Percentiles rank a stretch among this genome's conserved stretches.
These are phyloP conservation scores for Cossypha heuglini DNA, from an alignment of 2,797 vertebrate species.

Conservation along the genomic window DNA sequence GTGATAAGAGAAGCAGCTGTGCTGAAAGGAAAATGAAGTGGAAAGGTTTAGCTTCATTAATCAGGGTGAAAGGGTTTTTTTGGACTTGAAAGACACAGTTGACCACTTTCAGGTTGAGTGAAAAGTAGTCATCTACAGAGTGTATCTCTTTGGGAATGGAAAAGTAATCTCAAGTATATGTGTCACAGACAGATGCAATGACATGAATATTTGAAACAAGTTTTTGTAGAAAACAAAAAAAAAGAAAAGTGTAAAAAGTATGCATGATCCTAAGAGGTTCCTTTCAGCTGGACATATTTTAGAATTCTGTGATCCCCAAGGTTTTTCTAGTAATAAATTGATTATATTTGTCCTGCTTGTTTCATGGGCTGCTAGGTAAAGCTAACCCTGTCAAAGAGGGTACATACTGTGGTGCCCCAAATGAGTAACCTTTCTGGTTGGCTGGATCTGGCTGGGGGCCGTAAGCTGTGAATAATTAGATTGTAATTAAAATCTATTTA, in stretches of 20 bases:
- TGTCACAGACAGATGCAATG: not conserved
- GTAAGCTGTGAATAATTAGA: slow-evolving; percentile 10
- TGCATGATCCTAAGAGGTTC: not conserved
- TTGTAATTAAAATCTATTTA: slow-evolving; percentile 33
- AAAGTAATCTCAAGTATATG: not conserved
- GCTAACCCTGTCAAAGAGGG: not conserved
- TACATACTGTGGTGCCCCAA: not conserved
- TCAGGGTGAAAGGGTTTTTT: not conserved
- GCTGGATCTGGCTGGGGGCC: not conserved
- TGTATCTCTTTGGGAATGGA: not conserved
- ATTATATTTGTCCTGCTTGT: not conserved
- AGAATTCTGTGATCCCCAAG: not conserved
- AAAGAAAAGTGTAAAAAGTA: not conserved
- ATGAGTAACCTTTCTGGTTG: slow-evolving; percentile 34
- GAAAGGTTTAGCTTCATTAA: slow-evolving; percentile 32
- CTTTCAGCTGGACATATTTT: not conserved
- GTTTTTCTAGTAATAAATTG: not conserved
- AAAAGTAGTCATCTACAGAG: slow-evolving; percentile 6
- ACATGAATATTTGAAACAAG: not conserved
- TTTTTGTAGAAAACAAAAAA: not conserved
- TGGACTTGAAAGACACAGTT: not conserved
- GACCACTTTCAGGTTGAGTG: slow-evolving; percentile 18
- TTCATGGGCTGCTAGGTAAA: slow-evolving; percentile 8
- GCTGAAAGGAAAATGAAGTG: not conserved
- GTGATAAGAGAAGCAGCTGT: slow-evolving; percentile 59